Conservation (phyloP, 2,888 invertebrate genomes). For the Drosophila parthenogenetica region DNA sequence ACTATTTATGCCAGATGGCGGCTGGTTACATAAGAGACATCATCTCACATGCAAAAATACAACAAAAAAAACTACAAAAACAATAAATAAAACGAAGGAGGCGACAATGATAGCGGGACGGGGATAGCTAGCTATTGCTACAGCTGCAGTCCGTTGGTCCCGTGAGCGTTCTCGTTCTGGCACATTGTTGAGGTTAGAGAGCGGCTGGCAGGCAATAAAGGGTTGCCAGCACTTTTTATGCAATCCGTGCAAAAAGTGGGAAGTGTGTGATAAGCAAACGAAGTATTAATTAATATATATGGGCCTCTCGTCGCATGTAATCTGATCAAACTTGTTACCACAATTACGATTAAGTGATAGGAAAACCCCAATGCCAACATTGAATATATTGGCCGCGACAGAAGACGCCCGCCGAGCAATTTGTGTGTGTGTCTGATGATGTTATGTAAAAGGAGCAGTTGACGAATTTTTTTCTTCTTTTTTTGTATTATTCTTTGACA, state of each 20-base stretch:
- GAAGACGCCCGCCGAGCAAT: neutral
- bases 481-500: constrained; percentile 5
- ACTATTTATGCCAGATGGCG: constrained; percentile 34
- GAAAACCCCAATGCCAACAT: constrained; percentile 1
- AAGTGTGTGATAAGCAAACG: constrained; percentile 27
- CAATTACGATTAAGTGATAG: constrained; percentile 10
- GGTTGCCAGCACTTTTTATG: constrained; percentile 57
- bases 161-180: constrained; percentile 19
- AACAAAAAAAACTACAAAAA: neutral
- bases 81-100: constrained; percentile 7
- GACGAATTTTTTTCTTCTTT: constrained; percentile 12
- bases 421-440: constrained; percentile 26
- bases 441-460: constrained; percentile 68
- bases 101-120: constrained; percentile 4
- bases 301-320: constrained; percentile 14
- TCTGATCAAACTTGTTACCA: constrained; percentile 23
- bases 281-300: constrained; percentile 23
- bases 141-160: constrained; percentile 32
- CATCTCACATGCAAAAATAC: constrained; percentile 24
- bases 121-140: constrained; percentile 1
- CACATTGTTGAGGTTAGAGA: constrained; percentile 67
- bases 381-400: neutral
- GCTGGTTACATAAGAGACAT: constrained; percentile 63
- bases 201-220: constrained; percentile 28
- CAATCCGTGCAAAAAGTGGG: constrained; percentile 42